Conservation (phyloP, 2,797 vertebrate genomes). For the Darevskia mixta region DNA sequence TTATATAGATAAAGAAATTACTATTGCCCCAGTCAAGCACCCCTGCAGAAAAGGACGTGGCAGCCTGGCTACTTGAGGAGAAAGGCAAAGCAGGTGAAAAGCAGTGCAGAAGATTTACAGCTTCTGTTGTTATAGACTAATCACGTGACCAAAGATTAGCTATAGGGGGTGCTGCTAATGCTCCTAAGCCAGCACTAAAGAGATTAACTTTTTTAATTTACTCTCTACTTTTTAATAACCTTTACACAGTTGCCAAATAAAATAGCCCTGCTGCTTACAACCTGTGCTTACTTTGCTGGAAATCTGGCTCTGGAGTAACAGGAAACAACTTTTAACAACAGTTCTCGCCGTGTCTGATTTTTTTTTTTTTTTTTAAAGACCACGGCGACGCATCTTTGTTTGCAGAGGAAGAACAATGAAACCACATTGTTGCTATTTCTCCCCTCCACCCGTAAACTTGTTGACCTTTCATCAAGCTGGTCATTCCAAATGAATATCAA, state of each 20-base stretch:
- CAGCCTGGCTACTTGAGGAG: not conserved
- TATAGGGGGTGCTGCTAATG: constrained; percentile 26
- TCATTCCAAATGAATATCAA: not conserved
- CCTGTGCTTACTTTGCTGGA: constrained; percentile 14
- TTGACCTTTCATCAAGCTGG: not conserved
- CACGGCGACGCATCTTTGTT: not conserved
- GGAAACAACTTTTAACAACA: constrained; percentile 4
- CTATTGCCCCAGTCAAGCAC: not conserved
- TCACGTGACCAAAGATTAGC: constrained; percentile 8
- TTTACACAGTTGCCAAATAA: constrained; percentile 12
- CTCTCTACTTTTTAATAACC: constrained; percentile 21
- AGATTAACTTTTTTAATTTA: constrained; percentile 40
- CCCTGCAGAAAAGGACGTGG: not conserved
- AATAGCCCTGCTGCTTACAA: constrained; percentile 17
- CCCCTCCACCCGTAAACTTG: not conserved
- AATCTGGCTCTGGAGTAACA: not conserved
- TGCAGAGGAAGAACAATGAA: not conserved
- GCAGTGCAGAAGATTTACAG: constrained; percentile 9
- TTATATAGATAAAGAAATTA: not conserved
- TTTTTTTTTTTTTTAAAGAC: not conserved
- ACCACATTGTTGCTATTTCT: not conserved
- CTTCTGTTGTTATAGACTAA: not conserved
- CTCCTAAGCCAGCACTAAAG: constrained; percentile 18
- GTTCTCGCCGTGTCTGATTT: not conserved
- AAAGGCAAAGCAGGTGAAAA: not conserved